Evolutionary conservation across 1,140 invertebrate genomes (phyloP), one percentile per base, ranked within the genome.

Genomic region (Drosophila setifemur): DNA sequence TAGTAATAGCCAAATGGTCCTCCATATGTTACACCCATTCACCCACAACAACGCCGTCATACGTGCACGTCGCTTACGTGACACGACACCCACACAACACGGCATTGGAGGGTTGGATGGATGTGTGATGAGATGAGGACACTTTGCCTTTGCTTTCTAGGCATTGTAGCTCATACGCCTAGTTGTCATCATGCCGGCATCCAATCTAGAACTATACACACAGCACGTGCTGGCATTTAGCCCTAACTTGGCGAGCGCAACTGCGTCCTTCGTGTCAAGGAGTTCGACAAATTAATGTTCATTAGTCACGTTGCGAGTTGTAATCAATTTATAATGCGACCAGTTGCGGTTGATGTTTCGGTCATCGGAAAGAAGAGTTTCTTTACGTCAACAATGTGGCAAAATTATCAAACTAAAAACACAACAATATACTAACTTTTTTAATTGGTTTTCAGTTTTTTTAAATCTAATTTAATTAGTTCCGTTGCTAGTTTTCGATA

Each of bases 281-380:
- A 79, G 75, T 79, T 79, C 75, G 69, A 60, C 69, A 74, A 79
- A 79, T 74, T 79, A 79, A 79, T 79, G 77, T 79, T 79, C 76
- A 79, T 79, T 79, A 79, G 76, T 79, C 76, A 79, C 76, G 76
- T 79, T 72, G 76, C 76, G 70, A 73, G 64, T 67, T 48, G 76
- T 79, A 81, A 79, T 79, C 76, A 79, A 79, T 79, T 79, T 79
- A 79, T 79, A 79, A 79, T 79, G 75, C 77, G 75, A 58, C 50
- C 75, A 77, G 69, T 77, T 79, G 75, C 52, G 75, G 75, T 79
- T 79, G 75, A 79, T 79, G 75, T 79, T 73, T 69, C 48, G 33
- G 19, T 21, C 1, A 12, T 18, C 9, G 21, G 19, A 28, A 18
- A n/a, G 16, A 28, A 25, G 19, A 1, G 18, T 5, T 9, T 31